These are phyloP conservation scores for Budorcas taxicolor DNA, from an alignment of 2,113 vertebrate genomes.

Conservation along the genomic window DNA sequence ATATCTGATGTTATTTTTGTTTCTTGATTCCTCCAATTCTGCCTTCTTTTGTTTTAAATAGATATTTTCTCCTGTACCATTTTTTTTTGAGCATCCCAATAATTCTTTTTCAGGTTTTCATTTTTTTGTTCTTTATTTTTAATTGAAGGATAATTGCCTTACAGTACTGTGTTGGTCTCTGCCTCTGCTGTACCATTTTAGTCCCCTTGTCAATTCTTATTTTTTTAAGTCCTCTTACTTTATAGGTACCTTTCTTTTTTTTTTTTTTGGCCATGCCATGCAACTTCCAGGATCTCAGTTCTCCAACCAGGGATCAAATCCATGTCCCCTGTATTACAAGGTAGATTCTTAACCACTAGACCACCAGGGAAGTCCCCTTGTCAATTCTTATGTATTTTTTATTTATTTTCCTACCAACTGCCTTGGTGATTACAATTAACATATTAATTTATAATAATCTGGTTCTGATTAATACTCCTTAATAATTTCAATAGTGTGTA, in stretches of 20 bases:
- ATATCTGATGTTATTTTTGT: neutral
- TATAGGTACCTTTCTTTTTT: too few relatives aligned
- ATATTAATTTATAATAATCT: neutral
- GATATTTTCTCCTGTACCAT: neutral
- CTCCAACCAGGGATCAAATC: neutral
- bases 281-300: neutral
- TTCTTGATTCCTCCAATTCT: neutral
- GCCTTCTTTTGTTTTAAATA: neutral
- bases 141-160: neutral
- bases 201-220: neutral
- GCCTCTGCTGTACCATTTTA: neutral
- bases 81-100: neutral
- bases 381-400: neutral
- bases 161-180: neutral
- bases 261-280: neutral
- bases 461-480: neutral
- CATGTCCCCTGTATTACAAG: neutral
- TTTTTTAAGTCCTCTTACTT: neutral
- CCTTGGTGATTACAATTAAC: neutral
- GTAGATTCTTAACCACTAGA: neutral
- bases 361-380: neutral
- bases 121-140: neutral
- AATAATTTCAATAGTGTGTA: neutral
- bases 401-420: neutral
- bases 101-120: neutral